These are phyloP conservation scores for Phaethon lepturus DNA, from an alignment of 2,113 vertebrate genomes.

Conservation along the genomic window DNA sequence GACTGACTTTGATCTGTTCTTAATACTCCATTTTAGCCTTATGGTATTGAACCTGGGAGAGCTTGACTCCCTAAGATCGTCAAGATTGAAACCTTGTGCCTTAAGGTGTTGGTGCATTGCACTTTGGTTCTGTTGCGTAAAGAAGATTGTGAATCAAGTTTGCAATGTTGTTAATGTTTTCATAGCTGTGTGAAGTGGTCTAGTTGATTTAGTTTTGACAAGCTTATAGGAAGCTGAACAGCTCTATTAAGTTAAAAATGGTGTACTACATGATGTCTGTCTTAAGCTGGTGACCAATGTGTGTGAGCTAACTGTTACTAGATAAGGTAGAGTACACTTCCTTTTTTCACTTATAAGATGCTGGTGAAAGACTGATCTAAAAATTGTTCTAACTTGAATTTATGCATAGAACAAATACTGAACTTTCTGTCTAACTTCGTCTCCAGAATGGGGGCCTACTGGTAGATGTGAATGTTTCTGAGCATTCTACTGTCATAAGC, in stretches of 20 bases:
- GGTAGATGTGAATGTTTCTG: conserved; percentile 87
- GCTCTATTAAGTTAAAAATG: background rate
- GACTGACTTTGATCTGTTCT: background rate
- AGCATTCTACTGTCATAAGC: conserved; percentile 87
- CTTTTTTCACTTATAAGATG: background rate
- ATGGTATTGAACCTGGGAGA: background rate
- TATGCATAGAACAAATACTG: background rate
- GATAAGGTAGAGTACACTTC: background rate
- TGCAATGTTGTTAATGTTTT: background rate
- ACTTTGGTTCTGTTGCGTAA: background rate
- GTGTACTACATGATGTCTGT: background rate
- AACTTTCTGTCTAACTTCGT: background rate
- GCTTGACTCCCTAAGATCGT: background rate
- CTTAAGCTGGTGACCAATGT: background rate
- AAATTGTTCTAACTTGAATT: background rate
- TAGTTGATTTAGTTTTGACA: background rate
- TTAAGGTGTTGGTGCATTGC: background rate
- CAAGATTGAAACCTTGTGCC: background rate
- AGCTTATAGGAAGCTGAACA: background rate
- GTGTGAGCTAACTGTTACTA: background rate
- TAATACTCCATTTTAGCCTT: background rate
- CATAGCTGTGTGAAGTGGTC: background rate
- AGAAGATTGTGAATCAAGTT: background rate
- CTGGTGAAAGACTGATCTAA: background rate
- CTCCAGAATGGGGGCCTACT: conserved; percentile 87